These are phyloP conservation scores for Amazona finschi DNA, from an alignment of 2,797 vertebrate species.

Conservation along the genomic window DNA sequence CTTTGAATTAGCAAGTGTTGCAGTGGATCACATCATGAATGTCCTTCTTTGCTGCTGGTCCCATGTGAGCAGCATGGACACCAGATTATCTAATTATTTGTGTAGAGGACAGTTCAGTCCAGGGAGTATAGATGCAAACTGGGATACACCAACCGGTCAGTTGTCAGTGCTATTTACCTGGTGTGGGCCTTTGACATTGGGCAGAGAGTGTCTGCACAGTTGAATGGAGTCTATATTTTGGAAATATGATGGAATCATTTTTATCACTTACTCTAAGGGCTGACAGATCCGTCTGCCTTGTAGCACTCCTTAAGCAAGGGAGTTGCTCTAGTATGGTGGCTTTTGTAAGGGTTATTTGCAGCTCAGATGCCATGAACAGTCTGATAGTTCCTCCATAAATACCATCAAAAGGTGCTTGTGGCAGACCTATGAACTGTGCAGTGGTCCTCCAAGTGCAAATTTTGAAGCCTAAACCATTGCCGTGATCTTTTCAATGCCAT, in stretches of 20 bases:
- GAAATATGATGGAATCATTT: neutral
- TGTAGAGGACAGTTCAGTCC: neutral
- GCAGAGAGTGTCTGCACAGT: neutral
- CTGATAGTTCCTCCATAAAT: neutral
- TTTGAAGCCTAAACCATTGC: neutral
- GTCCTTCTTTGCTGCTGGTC: neutral
- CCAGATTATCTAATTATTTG: neutral
- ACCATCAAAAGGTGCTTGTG: neutral
- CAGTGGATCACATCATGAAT: neutral
- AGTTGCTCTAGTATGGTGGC: neutral
- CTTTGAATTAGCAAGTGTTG: neutral
- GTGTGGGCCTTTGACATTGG: neutral
- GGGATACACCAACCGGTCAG: neutral
- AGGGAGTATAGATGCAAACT: neutral
- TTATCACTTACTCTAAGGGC: neutral
- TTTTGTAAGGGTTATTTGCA: neutral
- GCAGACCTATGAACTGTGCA: neutral
- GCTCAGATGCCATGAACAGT: neutral
- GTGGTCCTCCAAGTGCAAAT: neutral
- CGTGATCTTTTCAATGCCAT: neutral
- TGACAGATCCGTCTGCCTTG: neutral
- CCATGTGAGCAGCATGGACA: accelerated
- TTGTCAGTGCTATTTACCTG: neutral
- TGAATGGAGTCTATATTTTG: neutral
- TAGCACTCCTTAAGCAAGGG: neutral